A percentile compares a stretch with the other conserved stretches of the same genome.
phyloP scores from a whole-genome alignment of 2,888 invertebrate genomes.

The Pediacus dermestoides region DNA sequence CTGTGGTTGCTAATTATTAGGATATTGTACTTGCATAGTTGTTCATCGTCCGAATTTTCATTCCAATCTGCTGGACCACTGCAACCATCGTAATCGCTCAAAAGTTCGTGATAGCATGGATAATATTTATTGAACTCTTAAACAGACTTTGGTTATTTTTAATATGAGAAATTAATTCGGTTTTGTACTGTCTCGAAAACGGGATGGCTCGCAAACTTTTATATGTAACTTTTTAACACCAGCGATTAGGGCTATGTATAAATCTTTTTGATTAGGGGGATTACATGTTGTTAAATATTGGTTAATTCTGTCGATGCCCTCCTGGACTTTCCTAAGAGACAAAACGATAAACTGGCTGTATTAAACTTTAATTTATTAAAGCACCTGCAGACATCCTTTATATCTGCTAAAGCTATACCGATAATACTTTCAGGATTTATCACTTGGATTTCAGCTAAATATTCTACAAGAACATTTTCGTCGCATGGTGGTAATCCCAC shows the following conservation, averaged over 20 bases:
- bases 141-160: no score
- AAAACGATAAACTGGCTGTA: constrained; percentile 7
- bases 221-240: constrained; percentile 49
- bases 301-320: constrained; percentile 46
- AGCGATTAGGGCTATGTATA: constrained; percentile 50
- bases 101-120: constrained; percentile 44
- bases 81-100: constrained; percentile 53
- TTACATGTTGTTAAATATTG: constrained; percentile 46
- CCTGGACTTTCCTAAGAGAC: constrained; percentile 37
- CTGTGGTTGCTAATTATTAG: not conserved
- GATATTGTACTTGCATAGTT: constrained; percentile 48
- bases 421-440: constrained; percentile 56
- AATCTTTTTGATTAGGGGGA: constrained; percentile 45
- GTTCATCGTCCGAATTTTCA: constrained; percentile 47
- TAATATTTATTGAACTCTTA: no score
- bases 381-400: constrained; percentile 46
- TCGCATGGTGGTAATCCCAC: constrained; percentile 30
- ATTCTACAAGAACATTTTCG: constrained; percentile 50
- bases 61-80: constrained; percentile 56
- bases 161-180: no score
- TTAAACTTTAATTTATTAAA: no score
- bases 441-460: constrained; percentile 53
- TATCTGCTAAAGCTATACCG: constrained; percentile 45
- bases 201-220: constrained; percentile 45
- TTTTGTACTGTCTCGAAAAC: constrained; percentile 6